Conservation (phyloP, 92 coral and sea anemone genomes). For the Phymanthus crucifer region DNA sequence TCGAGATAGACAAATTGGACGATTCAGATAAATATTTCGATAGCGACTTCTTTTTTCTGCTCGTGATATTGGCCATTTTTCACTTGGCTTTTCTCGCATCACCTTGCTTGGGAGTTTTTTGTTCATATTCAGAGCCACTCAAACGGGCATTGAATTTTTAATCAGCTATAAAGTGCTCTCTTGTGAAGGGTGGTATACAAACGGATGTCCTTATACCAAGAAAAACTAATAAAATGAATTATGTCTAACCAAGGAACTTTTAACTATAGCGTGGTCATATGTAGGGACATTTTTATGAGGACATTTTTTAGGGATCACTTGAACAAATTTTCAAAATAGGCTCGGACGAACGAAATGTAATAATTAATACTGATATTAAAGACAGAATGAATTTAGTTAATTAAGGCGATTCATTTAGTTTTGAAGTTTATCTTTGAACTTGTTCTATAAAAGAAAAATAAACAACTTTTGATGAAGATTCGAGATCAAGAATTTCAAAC, state of each 20-base stretch:
- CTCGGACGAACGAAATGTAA: no score
- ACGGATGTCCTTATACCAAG: not conserved
- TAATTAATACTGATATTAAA: no score
- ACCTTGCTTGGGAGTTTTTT: not conserved
- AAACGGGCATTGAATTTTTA: conserved; percentile 7
- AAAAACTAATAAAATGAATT: not conserved
- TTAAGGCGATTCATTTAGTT: not conserved
- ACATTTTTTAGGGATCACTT: no score
- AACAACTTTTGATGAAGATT: not conserved
- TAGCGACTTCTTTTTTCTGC: not conserved
- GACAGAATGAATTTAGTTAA: not conserved
- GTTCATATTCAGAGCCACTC: conserved; percentile 3
- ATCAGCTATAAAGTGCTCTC: not conserved
- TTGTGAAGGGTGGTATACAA: not conserved
- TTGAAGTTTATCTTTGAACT: not conserved
- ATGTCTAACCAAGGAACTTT: not conserved
- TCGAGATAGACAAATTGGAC: conserved; percentile 4
- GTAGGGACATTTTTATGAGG: no score
- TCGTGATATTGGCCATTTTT: conserved; percentile 2
- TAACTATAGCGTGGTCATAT: not conserved
- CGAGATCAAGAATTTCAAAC: not conserved
- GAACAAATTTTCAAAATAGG: no score
- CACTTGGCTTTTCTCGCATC: not conserved
- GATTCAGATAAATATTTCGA: not conserved
- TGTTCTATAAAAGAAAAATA: not conserved